Percentiles rank a stretch among this genome's conserved stretches.
phyloP scores from a whole-genome alignment of 1,140 invertebrate genomes.

The Lordiphosa mommai region DNA sequence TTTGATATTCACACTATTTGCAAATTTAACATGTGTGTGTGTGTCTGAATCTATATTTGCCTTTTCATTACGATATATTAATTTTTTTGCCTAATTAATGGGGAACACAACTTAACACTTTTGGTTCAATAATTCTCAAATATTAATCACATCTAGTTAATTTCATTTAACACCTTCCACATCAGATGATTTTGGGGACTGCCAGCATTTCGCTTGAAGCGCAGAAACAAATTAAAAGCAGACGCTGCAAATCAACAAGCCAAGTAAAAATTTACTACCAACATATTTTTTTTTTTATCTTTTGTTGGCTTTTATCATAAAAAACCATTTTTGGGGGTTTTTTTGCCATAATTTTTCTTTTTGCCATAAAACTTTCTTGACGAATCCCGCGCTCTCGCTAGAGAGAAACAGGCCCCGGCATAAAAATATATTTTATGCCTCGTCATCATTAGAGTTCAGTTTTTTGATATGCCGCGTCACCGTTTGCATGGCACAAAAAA shows the following conservation, averaged over 20 bases:
- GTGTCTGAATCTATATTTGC: too few relatives aligned
- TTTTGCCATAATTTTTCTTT: conserved; percentile 14
- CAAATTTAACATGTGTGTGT: too few relatives aligned
- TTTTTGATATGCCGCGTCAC: conserved; percentile 48
- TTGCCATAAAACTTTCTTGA: conserved; percentile 43
- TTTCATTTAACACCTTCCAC: conserved; percentile 27
- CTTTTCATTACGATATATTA: too few relatives aligned
- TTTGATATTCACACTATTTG: too few relatives aligned
- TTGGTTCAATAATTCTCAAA: conserved; percentile 28
- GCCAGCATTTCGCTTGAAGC: neutral
- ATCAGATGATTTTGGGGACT: neutral
- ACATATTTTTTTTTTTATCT: conserved; percentile 8
- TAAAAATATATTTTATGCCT: conserved; percentile 45
- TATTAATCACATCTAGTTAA: conserved; percentile 27
- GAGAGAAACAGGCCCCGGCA: conserved; percentile 37
- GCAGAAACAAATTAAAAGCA: conserved; percentile 23
- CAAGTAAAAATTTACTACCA: conserved; percentile 30
- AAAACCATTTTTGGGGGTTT: conserved; percentile 9
- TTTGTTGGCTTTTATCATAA: conserved; percentile 2
- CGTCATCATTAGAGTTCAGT: conserved; percentile 65
- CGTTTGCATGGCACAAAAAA: conserved; percentile 54
- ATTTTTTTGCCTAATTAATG: too few relatives aligned
- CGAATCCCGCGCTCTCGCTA: conserved; percentile 8
- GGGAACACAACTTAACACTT: conserved; percentile 5
- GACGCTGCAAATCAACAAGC: neutral